phyloP scores from a whole-genome alignment of 2,888 invertebrate species.

The Parasteatoda lunata region DNA sequence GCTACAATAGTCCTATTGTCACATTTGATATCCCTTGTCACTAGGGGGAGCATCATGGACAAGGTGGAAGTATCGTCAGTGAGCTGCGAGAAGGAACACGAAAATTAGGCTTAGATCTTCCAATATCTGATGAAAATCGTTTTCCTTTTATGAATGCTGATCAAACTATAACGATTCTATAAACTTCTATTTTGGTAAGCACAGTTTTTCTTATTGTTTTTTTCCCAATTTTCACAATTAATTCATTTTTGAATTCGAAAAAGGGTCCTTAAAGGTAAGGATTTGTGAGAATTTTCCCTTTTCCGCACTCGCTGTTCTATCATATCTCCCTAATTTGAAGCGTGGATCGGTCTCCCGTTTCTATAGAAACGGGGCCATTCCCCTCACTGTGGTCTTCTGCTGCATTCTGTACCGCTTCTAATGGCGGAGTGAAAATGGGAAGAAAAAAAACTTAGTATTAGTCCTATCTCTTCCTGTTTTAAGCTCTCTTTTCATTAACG shows the following conservation, averaged over 20 bases:
- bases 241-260: not conserved
- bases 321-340: constrained; percentile 57
- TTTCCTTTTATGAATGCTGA: not conserved
- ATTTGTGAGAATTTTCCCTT: not conserved
- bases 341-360: constrained; percentile 51
- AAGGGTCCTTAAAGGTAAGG: not conserved
- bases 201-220: not conserved
- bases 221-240: not conserved
- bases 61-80: constrained; percentile 51
- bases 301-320: constrained; percentile 21
- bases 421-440: constrained; percentile 41
- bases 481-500: not conserved
- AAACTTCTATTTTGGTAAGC: not conserved
- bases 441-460: constrained; percentile 9
- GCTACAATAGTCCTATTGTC: constrained; percentile 50
- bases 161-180: not conserved
- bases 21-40: constrained; percentile 63
- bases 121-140: not conserved
- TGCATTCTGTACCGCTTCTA: constrained; percentile 50
- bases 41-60: constrained; percentile 56
- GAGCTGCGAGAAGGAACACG: constrained; percentile 18
- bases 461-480: not conserved
- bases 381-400: constrained; percentile 31
- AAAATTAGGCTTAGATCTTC: constrained; percentile 42
- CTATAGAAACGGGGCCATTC: constrained; percentile 60